Evolutionary conservation across 2,888 invertebrate species (phyloP), one percentile per base, ranked within the genome.

Genomic region (Adelphocoris suturalis): DNA sequence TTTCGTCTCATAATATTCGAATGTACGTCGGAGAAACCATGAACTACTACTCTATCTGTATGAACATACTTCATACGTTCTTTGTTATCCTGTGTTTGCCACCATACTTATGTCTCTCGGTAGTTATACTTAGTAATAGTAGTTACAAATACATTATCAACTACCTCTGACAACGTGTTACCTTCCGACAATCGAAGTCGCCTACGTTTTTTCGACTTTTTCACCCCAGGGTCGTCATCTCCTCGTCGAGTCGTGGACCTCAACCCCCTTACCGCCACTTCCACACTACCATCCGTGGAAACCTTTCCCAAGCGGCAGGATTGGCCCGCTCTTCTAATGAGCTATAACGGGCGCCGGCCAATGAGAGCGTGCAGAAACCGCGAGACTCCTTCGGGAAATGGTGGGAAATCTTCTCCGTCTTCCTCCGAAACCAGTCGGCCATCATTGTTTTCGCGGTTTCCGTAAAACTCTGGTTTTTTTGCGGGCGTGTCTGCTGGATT

Each of bases 311-410:
- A 37, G 68, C 61, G 19, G n/a, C 19, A 46, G 90, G 90, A 90
- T 90, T 90, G 90, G 90, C 57, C 90, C 57, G 80, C 78, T 86
- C 78, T 37, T 80, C 85, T 90, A 90, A 90, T 90, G 90, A 90
- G 90, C 78, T 90, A 86, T 90, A 85, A 90, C 86, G 80, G 90
- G 86, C 37, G 86, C 76, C 28, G 80, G 27, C 90, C 89, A 89
- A 90, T 90, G 55, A 61, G 88, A 87, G 81, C 84, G 84, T 76
- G 48, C 61, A 55, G 89, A 90, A 90, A 90, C 89, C 89, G 90
- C 88, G 85, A 89, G 76, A 28, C 28, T 14, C 14, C 5, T 27
- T 28, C 57, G 90, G 89, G 86, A 89, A 90, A 90, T 89, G 90
- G 90, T 90, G 90, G 89, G 90, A 90, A 90, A 90, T 68, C 14